Percentiles rank a stretch among this genome's conserved stretches.
Evolutionary conservation across 2,113 vertebrate genomes (phyloP).

Genomic region (Crotalus horridus): DNA sequence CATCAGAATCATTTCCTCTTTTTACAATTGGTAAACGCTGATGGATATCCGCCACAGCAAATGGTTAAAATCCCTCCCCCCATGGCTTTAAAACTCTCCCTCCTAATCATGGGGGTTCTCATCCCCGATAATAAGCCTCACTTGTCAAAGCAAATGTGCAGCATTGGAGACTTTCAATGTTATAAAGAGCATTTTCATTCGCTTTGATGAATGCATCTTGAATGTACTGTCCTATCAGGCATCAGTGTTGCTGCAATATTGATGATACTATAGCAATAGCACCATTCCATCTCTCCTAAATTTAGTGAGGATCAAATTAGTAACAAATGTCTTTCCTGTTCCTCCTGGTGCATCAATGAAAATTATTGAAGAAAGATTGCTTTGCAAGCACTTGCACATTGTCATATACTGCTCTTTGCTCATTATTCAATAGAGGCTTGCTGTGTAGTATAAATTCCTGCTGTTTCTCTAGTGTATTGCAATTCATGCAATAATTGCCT

Average conservation of each 20-base stretch:
- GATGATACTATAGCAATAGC: neutral
- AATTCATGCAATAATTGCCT: neutral
- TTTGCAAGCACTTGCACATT: neutral
- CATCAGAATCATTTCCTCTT: neutral
- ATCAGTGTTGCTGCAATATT: neutral
- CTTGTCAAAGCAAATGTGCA: neutral
- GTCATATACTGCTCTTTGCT: neutral
- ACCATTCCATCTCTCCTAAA: neutral
- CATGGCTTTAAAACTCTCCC: neutral
- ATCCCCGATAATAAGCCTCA: neutral
- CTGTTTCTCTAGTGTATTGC: neutral
- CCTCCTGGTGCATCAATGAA: neutral
- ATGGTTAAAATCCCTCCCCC: neutral
- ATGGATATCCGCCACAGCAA: neutral
- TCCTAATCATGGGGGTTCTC: neutral
- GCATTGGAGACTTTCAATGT: neutral
- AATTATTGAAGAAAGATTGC: neutral
- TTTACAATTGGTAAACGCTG: neutral
- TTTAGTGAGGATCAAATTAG: neutral
- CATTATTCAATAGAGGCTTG: neutral
- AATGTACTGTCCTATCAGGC: neutral
- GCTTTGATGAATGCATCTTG: neutral
- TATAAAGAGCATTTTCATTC: neutral
- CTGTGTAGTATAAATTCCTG: neutral
- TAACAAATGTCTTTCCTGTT: neutral